A percentile compares a stretch with the other conserved stretches of the same genome.
Evolutionary conservation across 2,888 invertebrate species (phyloP).

Genomic region (Ornithoptera priamus): DNA sequence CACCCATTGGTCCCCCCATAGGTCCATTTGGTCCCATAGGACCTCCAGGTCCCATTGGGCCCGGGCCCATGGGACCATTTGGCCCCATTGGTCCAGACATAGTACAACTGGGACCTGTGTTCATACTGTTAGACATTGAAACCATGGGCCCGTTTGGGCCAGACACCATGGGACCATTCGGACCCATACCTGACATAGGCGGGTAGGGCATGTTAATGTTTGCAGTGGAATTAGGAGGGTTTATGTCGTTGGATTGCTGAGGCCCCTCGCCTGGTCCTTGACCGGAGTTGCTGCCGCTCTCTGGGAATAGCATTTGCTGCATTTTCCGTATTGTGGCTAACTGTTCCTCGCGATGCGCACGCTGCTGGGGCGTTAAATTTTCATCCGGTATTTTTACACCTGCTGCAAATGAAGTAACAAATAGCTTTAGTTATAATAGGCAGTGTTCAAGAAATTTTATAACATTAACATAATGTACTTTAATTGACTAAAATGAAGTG

Average conservation of each 20-base stretch:
- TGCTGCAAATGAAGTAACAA: constrained; percentile 39
- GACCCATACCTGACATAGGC: constrained; percentile 65
- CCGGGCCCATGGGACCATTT: constrained; percentile 50
- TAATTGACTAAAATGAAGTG: neutral
- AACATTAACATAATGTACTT: too few species aligned
- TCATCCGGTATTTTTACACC: constrained; percentile 96
- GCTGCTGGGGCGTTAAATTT: constrained; percentile 96
- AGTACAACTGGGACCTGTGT: constrained; percentile 71
- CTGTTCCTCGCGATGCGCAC: constrained; percentile 95
- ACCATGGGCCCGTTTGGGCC: constrained; percentile 73
- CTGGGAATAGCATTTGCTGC: constrained; percentile 95
- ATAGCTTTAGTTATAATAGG: too few species aligned
- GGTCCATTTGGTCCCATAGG: constrained; percentile 63
- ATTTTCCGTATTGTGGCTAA: constrained; percentile 94
- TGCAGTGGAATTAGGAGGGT: constrained; percentile 66
- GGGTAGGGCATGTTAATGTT: constrained; percentile 70
- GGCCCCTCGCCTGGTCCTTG: constrained; percentile 55
- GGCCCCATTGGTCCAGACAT: constrained; percentile 72
- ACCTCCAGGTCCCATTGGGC: constrained; percentile 56
- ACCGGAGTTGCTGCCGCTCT: constrained; percentile 76
- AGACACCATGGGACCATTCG: constrained; percentile 68
- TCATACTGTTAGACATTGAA: constrained; percentile 71
- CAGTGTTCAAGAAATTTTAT: too few species aligned
- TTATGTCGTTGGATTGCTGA: constrained; percentile 61
- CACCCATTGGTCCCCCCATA: constrained; percentile 65